These are phyloP conservation scores for Gallinago nigripennis DNA, from an alignment of 2,797 vertebrate species.

Conservation along the genomic window DNA sequence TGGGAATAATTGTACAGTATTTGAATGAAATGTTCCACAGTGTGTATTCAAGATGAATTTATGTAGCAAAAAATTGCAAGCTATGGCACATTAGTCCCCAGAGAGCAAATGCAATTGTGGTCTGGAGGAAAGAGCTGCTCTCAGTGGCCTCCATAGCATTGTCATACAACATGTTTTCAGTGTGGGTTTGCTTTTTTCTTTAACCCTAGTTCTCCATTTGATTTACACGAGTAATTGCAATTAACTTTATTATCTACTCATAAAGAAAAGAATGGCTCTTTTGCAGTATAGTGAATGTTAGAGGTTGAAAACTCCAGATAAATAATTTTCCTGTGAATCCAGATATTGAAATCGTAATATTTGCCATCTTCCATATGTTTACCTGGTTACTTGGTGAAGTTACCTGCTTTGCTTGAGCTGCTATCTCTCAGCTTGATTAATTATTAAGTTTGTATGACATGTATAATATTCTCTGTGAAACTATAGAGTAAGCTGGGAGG, in stretches of 20 bases:
- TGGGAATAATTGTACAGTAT: not conserved
- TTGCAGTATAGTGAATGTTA: not conserved
- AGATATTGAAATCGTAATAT: not conserved
- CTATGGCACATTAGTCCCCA: conserved; percentile 1
- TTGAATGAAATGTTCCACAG: not conserved
- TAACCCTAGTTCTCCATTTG: not conserved
- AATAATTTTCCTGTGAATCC: not conserved
- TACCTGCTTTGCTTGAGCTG: not conserved
- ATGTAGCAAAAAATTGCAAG: conserved; percentile 12
- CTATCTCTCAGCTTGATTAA: not conserved
- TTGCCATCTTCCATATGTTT: not conserved
- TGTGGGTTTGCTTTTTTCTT: not conserved
- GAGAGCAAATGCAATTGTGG: not conserved
- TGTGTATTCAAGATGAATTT: not conserved
- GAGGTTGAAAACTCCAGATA: not conserved
- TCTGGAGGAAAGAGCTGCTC: not conserved
- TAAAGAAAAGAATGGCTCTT: not conserved
- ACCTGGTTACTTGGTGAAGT: not conserved
- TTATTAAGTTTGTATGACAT: not conserved
- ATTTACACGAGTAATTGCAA: conserved; percentile 36
- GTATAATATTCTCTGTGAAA: not conserved
- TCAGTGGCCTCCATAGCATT: not conserved
- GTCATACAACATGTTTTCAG: not conserved
- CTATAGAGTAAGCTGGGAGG: not conserved
- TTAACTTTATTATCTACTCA: conserved; percentile 31